Evolutionary conservation across 2,888 invertebrate species (phyloP), one percentile per base, ranked within the genome.

Genomic region (Tupiocoris notatus): DNA sequence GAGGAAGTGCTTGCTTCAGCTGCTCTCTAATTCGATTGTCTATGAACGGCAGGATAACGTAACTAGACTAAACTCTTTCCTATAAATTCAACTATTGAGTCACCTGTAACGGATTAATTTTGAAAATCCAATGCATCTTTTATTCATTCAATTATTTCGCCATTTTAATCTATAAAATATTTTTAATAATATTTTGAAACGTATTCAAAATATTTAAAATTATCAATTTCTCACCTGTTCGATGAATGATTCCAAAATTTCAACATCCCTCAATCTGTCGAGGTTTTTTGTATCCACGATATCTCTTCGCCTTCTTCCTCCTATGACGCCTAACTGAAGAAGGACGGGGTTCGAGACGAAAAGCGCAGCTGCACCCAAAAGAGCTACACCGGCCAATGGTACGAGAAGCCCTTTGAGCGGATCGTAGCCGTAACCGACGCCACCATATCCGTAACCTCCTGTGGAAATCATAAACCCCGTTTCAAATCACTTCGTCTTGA

Each of bases 341-440:
- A 94, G 87, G 70, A 93, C 87, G 2, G 94, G 93, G 84, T 93
- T 92, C 80, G 88, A 88, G 73, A 92, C 90, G 77, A 93, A 85
- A 17, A 93, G 90, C 21, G 93, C 93, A 0, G 93, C 92, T 25
- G 92, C 92, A 56, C 93, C 93, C 65, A 92, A 84, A n/a, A 94
- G 86, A 0, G 93, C 93, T 62, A 92, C 88, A 21, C 93, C 93
- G 1, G 92, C 93, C 79, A 93, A 84, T 0, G 93, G 93, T 83
- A 90, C 87, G 66, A 91, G 83, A 57, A 91, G 84, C 61, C 89
- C 86, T 84, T 89, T 89, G 22, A 80, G 22, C 18, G 79, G 78
- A 9, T 79, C 77, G 64, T 79, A 78, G 71, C 76, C 76, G 67
- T 77, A 64, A 59, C 75, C 68, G 20, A 66, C 63, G 20, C 77